Evolutionary conservation across 2,113 vertebrate genomes (phyloP).

Genomic region (Hydropotes inermis): DNA sequence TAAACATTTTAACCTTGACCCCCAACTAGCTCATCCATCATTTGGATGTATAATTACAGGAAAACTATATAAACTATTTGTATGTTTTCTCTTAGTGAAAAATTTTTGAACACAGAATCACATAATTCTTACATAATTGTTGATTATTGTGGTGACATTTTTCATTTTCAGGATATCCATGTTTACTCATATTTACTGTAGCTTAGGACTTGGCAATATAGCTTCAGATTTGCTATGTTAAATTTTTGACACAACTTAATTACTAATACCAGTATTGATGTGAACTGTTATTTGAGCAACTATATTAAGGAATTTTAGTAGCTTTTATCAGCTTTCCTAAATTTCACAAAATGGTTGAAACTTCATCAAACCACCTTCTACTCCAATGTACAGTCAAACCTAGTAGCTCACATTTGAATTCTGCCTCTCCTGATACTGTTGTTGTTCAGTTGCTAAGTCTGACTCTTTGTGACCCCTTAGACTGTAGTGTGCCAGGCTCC

Average conservation of each 20-base stretch:
- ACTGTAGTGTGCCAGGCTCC: not conserved
- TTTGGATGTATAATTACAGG: not conserved
- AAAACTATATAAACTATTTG: not conserved
- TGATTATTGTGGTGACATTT: not conserved
- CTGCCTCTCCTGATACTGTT: not conserved
- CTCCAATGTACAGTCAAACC: not conserved
- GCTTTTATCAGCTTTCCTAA: slow-evolving; percentile 9
- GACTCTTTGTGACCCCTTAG: not conserved
- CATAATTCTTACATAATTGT: not conserved
- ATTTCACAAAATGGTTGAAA: not conserved
- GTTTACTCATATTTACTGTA: not conserved
- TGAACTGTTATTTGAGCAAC: slow-evolving; percentile 8
- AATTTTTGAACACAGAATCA: not conserved
- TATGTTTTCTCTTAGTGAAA: not conserved
- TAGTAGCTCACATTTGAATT: slow-evolving; percentile 7
- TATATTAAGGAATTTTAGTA: slow-evolving; percentile 4
- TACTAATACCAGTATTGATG: not conserved
- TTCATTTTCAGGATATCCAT: not conserved
- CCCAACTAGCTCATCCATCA: not conserved
- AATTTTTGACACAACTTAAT: not conserved
- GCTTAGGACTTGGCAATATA: not conserved
- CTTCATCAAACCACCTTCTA: not conserved
- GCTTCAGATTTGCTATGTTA: not conserved
- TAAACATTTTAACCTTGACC: not conserved
- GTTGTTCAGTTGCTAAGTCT: not conserved